Percentiles rank a stretch among this genome's conserved stretches.
phyloP scores from a whole-genome alignment of 2,888 invertebrate species.

The Omphaloscelis lunosa region DNA sequence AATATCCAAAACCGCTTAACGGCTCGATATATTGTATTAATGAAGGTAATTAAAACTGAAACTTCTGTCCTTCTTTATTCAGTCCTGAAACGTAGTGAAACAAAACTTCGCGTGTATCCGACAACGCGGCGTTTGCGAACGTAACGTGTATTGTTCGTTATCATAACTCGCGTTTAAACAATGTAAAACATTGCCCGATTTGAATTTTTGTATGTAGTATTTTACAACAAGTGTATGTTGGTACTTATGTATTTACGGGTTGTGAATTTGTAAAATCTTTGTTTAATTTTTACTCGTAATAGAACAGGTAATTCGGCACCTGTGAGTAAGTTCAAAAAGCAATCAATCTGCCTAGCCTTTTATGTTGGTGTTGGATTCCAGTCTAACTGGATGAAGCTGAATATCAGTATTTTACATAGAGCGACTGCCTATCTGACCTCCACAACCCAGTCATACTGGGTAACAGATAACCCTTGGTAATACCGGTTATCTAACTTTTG shows the following conservation, averaged over 20 bases:
- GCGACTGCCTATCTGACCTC: not conserved
- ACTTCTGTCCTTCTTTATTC: slow-evolving; percentile 12
- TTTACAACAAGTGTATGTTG: not conserved
- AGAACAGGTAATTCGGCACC: not conserved
- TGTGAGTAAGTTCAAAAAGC: not conserved
- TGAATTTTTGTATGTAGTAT: slow-evolving; percentile 6
- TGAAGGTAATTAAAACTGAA: not conserved
- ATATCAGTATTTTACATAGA: not conserved
- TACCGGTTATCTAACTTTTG: too few species aligned
- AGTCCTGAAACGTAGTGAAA: slow-evolving; percentile 11
- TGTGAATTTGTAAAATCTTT: not conserved
- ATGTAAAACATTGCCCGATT: slow-evolving; percentile 26
- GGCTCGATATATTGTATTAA: not conserved
- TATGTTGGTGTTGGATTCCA: not conserved
- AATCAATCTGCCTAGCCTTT: not conserved
- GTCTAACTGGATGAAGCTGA: not conserved
- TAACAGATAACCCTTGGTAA: not conserved
- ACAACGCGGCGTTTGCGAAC: slow-evolving; percentile 40
- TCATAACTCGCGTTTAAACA: slow-evolving; percentile 31
- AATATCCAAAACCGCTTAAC: too few species aligned
- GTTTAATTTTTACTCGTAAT: not conserved
- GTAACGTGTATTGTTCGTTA: slow-evolving; percentile 42
- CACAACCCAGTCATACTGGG: not conserved
- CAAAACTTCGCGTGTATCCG: slow-evolving; percentile 49
- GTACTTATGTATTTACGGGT: not conserved